Percentiles rank a stretch among this genome's conserved stretches.
Conservation (phyloP, 2,113 vertebrate genomes). For the Alosa alosa region DNA sequence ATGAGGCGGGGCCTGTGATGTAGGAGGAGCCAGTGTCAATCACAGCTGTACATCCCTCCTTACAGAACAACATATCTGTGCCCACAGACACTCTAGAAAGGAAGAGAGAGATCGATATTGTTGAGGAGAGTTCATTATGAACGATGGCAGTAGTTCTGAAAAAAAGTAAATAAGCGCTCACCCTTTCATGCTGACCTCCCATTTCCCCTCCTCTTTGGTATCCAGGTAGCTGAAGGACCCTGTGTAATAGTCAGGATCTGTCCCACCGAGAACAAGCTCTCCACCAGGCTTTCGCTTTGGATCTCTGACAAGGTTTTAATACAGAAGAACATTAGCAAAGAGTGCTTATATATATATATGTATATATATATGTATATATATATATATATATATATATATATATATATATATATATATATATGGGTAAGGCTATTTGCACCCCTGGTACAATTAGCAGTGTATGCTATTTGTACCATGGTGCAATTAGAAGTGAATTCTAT, state of each 20-base stretch:
- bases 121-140: too few relatives aligned
- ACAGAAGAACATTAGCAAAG: not conserved
- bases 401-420: not conserved
- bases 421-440: too few relatives aligned
- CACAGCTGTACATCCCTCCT: conserved; percentile 81
- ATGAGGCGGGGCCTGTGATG: conserved; percentile 86
- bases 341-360: not conserved
- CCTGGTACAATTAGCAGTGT: too few relatives aligned
- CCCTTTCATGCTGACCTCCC: conserved; percentile 93
- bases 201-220: conserved; percentile 78
- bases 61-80: conserved; percentile 78
- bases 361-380: too few relatives aligned
- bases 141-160: not conserved
- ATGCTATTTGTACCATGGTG: too few relatives aligned
- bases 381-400: too few relatives aligned
- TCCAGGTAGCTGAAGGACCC: conserved; percentile 87
- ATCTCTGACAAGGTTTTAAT: conserved; percentile 66
- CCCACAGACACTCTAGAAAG: conserved; percentile 82
- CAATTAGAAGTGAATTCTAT: too few relatives aligned
- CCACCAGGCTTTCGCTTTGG: conserved; percentile 79
- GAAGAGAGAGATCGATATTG: conserved; percentile 14
- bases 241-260: conserved; percentile 85
- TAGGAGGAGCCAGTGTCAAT: conserved; percentile 91
- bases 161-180: conserved; percentile 57
- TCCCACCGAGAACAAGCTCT: conserved; percentile 88